phyloP scores from a whole-genome alignment of 2,797 vertebrate genomes.

The Urosaurus nigricauda region DNA sequence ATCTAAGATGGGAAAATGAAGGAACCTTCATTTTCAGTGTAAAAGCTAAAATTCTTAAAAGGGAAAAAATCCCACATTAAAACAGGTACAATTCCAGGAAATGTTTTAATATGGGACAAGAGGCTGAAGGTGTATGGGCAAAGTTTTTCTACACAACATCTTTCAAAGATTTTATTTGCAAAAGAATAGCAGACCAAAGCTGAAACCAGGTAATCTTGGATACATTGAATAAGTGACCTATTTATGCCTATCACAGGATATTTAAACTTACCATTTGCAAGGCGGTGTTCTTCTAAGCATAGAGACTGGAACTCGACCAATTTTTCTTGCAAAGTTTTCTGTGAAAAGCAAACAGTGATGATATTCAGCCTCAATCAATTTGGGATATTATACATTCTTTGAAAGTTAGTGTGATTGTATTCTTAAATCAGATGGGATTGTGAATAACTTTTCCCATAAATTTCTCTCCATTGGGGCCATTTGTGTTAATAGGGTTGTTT shows the following conservation, averaged over 20 bases:
- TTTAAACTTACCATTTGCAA: slow-evolving; percentile 84
- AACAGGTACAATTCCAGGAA: neutral
- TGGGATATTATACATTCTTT: neutral
- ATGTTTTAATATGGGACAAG: neutral
- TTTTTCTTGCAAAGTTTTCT: slow-evolving; percentile 90
- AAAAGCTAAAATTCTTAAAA: neutral
- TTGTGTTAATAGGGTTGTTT: too few species aligned
- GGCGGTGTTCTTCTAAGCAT: slow-evolving; percentile 87
- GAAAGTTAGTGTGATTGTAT: neutral
- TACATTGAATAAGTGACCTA: slow-evolving; percentile 58
- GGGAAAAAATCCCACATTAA: too few species aligned
- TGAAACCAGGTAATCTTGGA: neutral
- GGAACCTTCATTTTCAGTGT: too few species aligned
- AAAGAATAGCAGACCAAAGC: neutral
- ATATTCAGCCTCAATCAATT: neutral
- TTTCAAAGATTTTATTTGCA: fast-evolving
- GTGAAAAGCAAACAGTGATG: slow-evolving; percentile 35
- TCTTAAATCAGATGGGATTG: neutral
- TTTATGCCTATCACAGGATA: slow-evolving; percentile 76
- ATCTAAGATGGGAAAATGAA: neutral
- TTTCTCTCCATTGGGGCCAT: too few species aligned
- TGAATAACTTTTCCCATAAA: neutral
- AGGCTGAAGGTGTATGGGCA: fast-evolving
- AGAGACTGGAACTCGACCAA: slow-evolving; percentile 86
- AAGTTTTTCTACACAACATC: fast-evolving